These are phyloP conservation scores for Synanthedon tipuliformis DNA, from an alignment of 2,888 invertebrate genomes.

Conservation along the genomic window DNA sequence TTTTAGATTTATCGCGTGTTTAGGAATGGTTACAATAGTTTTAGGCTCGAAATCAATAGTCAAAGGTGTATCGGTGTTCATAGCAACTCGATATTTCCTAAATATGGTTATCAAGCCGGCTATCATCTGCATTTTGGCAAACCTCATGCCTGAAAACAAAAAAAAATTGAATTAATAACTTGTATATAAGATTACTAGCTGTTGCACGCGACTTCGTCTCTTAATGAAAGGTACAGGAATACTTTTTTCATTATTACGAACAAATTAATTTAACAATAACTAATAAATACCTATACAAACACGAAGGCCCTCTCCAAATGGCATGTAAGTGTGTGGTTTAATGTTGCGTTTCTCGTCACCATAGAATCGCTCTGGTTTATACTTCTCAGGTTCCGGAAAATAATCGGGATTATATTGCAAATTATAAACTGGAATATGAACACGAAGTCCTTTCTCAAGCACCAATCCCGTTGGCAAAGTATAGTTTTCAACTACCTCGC, in stretches of 20 bases:
- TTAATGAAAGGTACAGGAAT: neutral
- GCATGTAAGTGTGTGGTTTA: slow-evolving; percentile 36
- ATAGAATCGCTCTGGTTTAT: slow-evolving; percentile 38
- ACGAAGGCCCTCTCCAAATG: slow-evolving; percentile 49
- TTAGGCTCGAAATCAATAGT: slow-evolving; percentile 15
- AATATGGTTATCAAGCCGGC: slow-evolving; percentile 26
- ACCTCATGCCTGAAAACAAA: slow-evolving; percentile 15
- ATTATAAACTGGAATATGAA: slow-evolving; percentile 10
- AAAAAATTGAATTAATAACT: neutral
- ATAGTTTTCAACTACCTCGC: slow-evolving; percentile 6
- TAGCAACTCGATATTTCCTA: slow-evolving; percentile 23
- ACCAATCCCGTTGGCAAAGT: slow-evolving; percentile 6
- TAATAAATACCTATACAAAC: slow-evolving; percentile 40
- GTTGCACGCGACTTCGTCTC: too few relatives aligned
- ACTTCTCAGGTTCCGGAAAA: slow-evolving; percentile 15
- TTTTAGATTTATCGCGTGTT: slow-evolving; percentile 9
- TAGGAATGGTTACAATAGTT: slow-evolving; percentile 10
- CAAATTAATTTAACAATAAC: neutral
- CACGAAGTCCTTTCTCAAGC: slow-evolving; percentile 6
- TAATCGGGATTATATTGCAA: slow-evolving; percentile 10
- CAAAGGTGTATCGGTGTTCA: slow-evolving; percentile 16
- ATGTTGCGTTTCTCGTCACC: slow-evolving; percentile 26
- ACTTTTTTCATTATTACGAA: too few relatives aligned
- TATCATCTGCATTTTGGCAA: slow-evolving; percentile 29
- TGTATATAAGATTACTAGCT: too few relatives aligned